Base-by-base conservation (phyloP, 1,140 invertebrate genomes). In the Polyergus mexicanus region DNA sequence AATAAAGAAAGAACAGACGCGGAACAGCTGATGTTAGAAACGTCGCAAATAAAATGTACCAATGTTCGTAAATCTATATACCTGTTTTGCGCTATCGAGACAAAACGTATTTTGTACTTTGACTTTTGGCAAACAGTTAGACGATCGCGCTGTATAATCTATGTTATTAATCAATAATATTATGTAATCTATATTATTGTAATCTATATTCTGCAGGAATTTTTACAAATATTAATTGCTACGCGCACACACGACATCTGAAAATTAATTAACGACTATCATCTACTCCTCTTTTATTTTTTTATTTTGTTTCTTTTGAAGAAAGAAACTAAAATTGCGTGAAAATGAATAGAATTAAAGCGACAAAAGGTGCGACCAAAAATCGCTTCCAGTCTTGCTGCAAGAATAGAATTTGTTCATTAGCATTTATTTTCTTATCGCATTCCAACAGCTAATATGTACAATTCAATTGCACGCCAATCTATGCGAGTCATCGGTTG, bases 21-120 rank as follows among this genome's bases (percentile, higher is more conserved):
- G 25, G 35, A 54, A 35, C 54, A 41, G 8, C 54, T 19, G 32
- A 44, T 19, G 44, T 28, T 51, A 19, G 54, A 71, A 54, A 62
- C 6, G 11, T 6, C 28, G 28, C 44, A 7, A n/a, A n/a, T 51
- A 51, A 68, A 16, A 13, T 19, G n/a, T 62, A 28, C 32, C n/a
- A 56, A 76, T 32, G 19, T 44, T 63, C 16, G 6, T 25, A 68
- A 68, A 56, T 19, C 8, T 32, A 32, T 32, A 66, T 51, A 38
- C 19, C 60, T 11, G 32, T 35, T 66, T 51, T 13, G 5, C 3
- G 8, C 19, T 66, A 78, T 75, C 35, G 13, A 2, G 22, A 41
- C 16, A 77, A 77, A 63, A 78, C 65, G 35, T 72, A 72, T 51
- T 32, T 54, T 58, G 32, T 13, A n/a, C 32, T 35, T 68, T 51